These are phyloP conservation scores for Hydrolagus affinis DNA, from an alignment of 2,113 vertebrate species.

Conservation along the genomic window DNA sequence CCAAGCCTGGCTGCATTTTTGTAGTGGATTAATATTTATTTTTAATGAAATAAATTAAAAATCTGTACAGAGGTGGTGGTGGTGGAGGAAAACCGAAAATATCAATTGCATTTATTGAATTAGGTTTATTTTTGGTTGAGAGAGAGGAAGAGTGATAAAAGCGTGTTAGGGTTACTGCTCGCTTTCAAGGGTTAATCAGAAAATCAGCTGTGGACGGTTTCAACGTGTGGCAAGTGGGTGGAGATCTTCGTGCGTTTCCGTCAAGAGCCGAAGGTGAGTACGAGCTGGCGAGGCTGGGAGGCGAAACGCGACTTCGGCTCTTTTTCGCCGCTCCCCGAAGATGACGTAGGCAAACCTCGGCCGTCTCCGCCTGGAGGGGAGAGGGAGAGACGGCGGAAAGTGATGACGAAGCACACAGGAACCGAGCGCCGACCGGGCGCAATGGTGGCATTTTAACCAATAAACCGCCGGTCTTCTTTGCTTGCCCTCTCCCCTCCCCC, in stretches of 20 bases:
- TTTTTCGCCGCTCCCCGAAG: background rate
- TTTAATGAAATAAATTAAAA: too few species aligned
- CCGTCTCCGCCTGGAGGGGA: background rate
- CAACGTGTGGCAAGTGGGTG: background rate
- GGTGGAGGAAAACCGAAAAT: too few species aligned
- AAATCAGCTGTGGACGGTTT: too few species aligned
- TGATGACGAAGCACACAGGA: slow-evolving; percentile 25
- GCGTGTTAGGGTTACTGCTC: too few species aligned
- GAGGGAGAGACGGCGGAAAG: background rate
- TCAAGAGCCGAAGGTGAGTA: background rate
- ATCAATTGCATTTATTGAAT: too few species aligned
- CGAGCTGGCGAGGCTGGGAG: background rate
- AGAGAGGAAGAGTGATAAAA: too few species aligned
- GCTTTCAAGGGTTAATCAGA: too few species aligned
- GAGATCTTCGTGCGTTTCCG: background rate
- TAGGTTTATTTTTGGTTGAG: too few species aligned
- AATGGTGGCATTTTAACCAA: slow-evolving; percentile 27
- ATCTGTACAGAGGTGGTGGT: too few species aligned
- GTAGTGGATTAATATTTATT: too few species aligned
- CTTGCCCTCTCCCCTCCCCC: too few species aligned
- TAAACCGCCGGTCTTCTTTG: background rate
- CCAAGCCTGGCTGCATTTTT: too few species aligned
- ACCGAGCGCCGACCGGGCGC: background rate
- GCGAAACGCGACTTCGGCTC: background rate
- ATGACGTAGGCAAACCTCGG: background rate